Evolutionary conservation across 2,888 invertebrate species (phyloP).

Genomic region (Lochmaea crataegi): DNA sequence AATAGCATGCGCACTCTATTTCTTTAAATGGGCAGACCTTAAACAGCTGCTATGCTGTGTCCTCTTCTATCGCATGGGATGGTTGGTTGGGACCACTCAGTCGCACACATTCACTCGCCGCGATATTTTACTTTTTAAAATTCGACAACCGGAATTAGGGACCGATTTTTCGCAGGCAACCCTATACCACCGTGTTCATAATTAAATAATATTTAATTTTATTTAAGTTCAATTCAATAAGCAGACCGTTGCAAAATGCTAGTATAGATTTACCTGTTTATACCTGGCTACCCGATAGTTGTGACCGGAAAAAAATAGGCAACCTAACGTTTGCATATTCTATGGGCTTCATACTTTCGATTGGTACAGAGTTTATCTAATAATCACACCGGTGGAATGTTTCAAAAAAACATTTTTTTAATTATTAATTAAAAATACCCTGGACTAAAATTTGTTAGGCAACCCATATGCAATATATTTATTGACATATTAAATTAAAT

Average conservation of each 20-base stretch:
- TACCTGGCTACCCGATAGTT: constrained; percentile 31
- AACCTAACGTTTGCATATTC: constrained; percentile 33
- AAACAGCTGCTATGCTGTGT: constrained; percentile 26
- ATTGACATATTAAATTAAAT: constrained; percentile 22
- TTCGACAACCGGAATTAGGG: constrained; percentile 21
- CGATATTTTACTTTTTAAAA: constrained; percentile 13
- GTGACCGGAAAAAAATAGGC: constrained; percentile 29
- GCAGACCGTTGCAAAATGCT: constrained; percentile 22
- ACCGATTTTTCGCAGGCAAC: constrained; percentile 21
- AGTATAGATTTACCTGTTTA: constrained; percentile 25
- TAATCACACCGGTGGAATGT: constrained; percentile 2
- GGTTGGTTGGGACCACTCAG: constrained; percentile 26
- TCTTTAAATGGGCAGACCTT: background rate
- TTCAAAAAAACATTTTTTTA: constrained; percentile 10
- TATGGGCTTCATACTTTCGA: constrained; percentile 32
- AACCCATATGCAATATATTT: constrained; percentile 30
- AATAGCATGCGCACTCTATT: constrained; percentile 9
- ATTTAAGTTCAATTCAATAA: constrained; percentile 21
- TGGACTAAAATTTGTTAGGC: constrained; percentile 27
- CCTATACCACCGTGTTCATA: constrained; percentile 12
- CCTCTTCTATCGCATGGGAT: constrained; percentile 28
- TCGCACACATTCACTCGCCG: constrained; percentile 19
- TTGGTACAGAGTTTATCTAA: constrained; percentile 22
- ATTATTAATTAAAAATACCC: constrained; percentile 17
- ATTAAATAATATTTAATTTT: background rate